A percentile compares a stretch with the other conserved stretches of the same genome.
These are phyloP conservation scores for Petrophora chlorosata DNA, from an alignment of 2,888 invertebrate species.

Conservation along the genomic window DNA sequence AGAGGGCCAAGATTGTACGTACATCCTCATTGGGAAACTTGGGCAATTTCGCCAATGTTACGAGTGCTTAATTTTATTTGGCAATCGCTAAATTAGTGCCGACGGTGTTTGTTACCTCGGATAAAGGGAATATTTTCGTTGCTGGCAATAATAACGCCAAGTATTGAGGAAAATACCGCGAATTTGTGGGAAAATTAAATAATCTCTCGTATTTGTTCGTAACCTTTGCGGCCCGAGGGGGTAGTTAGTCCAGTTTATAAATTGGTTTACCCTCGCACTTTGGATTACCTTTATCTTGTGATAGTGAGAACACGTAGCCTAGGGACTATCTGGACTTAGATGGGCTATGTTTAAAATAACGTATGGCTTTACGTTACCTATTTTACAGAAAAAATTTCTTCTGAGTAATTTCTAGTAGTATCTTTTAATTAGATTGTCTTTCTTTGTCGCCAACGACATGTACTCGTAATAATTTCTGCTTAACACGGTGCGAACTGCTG, in stretches of 20 bases:
- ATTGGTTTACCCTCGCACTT: background rate
- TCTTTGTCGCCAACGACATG: no score
- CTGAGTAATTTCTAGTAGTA: no score
- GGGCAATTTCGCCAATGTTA: constrained; percentile 23
- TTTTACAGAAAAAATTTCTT: no score
- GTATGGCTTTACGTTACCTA: no score
- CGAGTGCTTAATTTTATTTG: constrained; percentile 31
- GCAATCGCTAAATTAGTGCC: constrained; percentile 27
- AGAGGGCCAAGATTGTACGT: constrained; percentile 23
- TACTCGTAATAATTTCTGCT: no score
- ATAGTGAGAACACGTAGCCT: constrained; percentile 9
- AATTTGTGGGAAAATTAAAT: constrained; percentile 21
- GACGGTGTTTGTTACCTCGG: constrained; percentile 23
- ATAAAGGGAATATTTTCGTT: constrained; percentile 10
- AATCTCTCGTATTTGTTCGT: constrained; percentile 11
- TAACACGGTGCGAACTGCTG: no score
- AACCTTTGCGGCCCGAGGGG: constrained; percentile 11
- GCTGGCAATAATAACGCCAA: constrained; percentile 8
- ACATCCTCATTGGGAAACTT: constrained; percentile 32
- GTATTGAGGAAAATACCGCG: constrained; percentile 11
- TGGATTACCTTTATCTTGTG: constrained; percentile 6
- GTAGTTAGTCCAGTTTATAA: constrained; percentile 1
- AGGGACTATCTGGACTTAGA: no score
- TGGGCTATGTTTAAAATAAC: no score
- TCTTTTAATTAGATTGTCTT: no score